Evolutionary conservation across 2,888 invertebrate species (phyloP).

Genomic region (Ormyrus labotus): DNA sequence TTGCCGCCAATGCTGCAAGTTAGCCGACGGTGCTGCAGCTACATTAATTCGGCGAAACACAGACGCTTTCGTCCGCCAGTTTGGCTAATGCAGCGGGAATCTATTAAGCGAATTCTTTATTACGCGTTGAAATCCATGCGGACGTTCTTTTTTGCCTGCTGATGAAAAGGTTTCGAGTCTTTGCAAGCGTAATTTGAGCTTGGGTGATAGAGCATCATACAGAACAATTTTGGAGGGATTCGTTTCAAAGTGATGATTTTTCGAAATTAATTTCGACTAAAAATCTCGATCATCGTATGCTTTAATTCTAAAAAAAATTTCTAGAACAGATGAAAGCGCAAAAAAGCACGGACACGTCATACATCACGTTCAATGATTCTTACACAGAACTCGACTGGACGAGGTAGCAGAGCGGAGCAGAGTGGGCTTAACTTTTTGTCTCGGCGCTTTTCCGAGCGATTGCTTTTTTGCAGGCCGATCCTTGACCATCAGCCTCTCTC

Average conservation of each 20-base stretch:
- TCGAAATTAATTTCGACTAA: too few species aligned
- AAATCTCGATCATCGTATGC: too few species aligned
- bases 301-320: background rate
- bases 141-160: background rate
- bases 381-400: background rate
- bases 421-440: slow-evolving; percentile 26
- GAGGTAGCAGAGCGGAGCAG: background rate
- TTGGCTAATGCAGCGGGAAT: slow-evolving; percentile 37
- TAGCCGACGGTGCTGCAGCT: background rate
- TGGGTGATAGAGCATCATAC: too few species aligned
- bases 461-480: background rate
- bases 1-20: background rate
- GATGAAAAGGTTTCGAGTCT: too few species aligned
- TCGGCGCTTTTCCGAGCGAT: background rate
- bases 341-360: background rate
- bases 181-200: too few species aligned
- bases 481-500: too few species aligned
- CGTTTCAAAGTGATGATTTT: too few species aligned
- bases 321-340: background rate
- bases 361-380: background rate
- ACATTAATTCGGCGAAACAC: slow-evolving; percentile 46
- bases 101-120: slow-evolving; percentile 37
- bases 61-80: background rate
- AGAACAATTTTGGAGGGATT: too few species aligned
- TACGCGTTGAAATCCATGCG: background rate